Percentiles rank a stretch among this genome's conserved stretches.
Conservation (phyloP, 2,888 invertebrate species). For the Onchidella celtica region DNA sequence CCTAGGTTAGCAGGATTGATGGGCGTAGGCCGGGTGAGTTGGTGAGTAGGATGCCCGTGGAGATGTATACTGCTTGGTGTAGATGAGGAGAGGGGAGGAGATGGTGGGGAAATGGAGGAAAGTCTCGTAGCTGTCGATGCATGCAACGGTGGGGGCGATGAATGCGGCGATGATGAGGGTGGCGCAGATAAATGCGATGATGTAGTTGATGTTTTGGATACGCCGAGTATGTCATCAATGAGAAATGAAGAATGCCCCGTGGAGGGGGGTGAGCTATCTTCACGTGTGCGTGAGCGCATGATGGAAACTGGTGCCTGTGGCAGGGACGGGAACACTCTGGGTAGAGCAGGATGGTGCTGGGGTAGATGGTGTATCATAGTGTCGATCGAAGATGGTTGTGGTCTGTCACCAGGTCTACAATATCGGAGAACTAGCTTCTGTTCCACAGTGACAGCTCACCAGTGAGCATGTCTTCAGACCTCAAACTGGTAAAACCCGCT, state of each 20-base stretch:
- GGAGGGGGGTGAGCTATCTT: constrained; percentile 5
- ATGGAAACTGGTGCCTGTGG: background rate
- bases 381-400: no score
- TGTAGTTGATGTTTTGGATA: constrained; percentile 16
- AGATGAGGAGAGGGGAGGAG: background rate
- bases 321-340: constrained; percentile 8
- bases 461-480: no score
- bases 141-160: background rate
- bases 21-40: constrained; percentile 15
- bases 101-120: background rate
- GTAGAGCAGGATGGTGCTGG: constrained; percentile 5
- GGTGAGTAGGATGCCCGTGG: constrained; percentile 1
- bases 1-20: background rate
- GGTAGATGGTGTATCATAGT: constrained; percentile 33
- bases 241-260: constrained; percentile 49
- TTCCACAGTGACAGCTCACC: no score
- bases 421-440: no score
- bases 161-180: constrained; percentile 4
- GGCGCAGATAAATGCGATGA: constrained; percentile 7
- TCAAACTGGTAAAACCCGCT: no score
- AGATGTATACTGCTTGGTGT: background rate
- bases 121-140: constrained; percentile 18
- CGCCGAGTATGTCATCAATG: constrained; percentile 52
- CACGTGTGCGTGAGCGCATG: background rate
- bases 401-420: no score